These are phyloP conservation scores for Akabosia matsudoensis DNA, from an alignment of 1,140 invertebrate species.

Conservation along the genomic window DNA sequence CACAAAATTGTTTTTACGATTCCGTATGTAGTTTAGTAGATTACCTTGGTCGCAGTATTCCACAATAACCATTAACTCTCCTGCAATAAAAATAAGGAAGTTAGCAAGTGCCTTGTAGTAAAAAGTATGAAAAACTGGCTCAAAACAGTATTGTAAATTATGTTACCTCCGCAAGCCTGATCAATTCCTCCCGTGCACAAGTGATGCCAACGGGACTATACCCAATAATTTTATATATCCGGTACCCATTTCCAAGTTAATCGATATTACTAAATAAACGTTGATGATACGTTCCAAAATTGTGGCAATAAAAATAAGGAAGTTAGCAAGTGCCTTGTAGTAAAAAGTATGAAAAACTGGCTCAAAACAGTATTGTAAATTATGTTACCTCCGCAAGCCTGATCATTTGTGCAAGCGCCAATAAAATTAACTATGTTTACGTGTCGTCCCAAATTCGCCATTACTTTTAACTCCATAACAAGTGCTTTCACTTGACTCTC, in stretches of 20 bases:
- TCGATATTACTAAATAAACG: no score
- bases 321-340: background rate
- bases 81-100: constrained; percentile 55
- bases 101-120: background rate
- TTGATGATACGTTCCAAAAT: no score
- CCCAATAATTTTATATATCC: no score
- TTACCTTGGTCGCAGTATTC: constrained; percentile 89
- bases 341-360: no score
- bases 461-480: constrained; percentile 87
- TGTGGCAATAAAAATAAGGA: constrained; percentile 48
- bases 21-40: constrained; percentile 77
- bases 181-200: constrained; percentile 58
- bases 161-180: constrained; percentile 66
- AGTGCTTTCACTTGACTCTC: constrained; percentile 59
- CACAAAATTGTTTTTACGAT: constrained; percentile 71
- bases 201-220: no score
- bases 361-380: background rate
- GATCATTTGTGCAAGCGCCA: constrained; percentile 86
- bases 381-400: constrained; percentile 64
- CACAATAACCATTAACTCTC: constrained; percentile 84
- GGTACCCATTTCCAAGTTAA: no score
- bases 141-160: background rate
- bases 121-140: no score
- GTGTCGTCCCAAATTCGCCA: constrained; percentile 90
- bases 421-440: constrained; percentile 91